Base-by-base conservation (phyloP, 1,140 invertebrate genomes). In the Coboldia fuscipes region DNA sequence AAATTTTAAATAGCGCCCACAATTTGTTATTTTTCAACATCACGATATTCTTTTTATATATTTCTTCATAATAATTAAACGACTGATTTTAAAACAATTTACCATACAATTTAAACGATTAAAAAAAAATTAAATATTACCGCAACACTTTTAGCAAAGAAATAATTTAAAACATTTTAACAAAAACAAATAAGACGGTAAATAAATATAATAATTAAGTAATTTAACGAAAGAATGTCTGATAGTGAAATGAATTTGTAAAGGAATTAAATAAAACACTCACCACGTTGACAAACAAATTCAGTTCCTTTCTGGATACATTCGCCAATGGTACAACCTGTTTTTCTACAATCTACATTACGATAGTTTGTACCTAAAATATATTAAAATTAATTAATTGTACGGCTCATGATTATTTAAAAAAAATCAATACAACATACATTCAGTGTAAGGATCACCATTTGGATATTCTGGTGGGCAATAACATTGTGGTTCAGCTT, bases 371-470 rank as follows among this genome's bases (percentile, higher is more conserved):
- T n/a, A n/a, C n/a, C n/a, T n/a, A n/a, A 7, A 12, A 7, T 23
- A 13, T 7, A 8, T 30, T 30, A 17, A 13, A 30, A 17, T 31
- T 18, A 6, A 4, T 9, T 31, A 5, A 19, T 18, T 27, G 12
- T 24, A 3, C 12, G 17, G n/a, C 28, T n/a, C 13, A 8, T 30
- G 6, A 14, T 8, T 30, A 7, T 9, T 8, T 7, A 17, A 8
- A 30, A 30, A 30, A 30, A 16, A 23, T 12, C 13, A 34, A 13
- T 22, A 10, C 17, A 32, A 60, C 68, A 71, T 66, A 85, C 84
- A 89, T 68, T 79, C 69, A 41, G 74, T 68, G 42, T 74, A 70
- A 9, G 84, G 79, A 65, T 92, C 78, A 27, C 85, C 85, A 32
- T 70, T 62, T 19, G 82, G 81, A 54, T 68, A 79, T 44, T 73